phyloP scores from a whole-genome alignment of 2,113 vertebrate genomes.

The Recurvirostra avosetta region DNA sequence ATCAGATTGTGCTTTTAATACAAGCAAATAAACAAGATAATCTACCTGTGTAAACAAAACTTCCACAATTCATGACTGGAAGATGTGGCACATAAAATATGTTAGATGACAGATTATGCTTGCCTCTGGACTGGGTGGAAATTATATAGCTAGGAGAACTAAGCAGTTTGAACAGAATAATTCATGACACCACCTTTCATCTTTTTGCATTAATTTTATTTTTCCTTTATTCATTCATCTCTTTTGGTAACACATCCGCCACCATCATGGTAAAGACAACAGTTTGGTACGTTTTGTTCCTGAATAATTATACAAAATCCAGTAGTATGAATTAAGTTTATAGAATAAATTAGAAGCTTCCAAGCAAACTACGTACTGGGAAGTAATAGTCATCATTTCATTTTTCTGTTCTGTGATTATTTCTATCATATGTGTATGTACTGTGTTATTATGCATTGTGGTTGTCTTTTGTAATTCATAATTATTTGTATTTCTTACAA shows the following conservation, averaged over 20 bases:
- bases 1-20: neutral
- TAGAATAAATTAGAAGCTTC: conserved; percentile 32
- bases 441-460: conserved; percentile 47
- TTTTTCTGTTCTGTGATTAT: conserved; percentile 45
- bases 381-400: conserved; percentile 27
- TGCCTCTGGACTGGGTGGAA: neutral
- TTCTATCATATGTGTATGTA: conserved; percentile 50
- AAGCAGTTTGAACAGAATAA: neutral
- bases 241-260: neutral
- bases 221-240: neutral
- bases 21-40: neutral
- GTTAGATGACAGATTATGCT: neutral
- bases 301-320: neutral
- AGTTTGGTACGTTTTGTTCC: neutral
- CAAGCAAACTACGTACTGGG: neutral
- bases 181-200: neutral
- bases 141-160: neutral
- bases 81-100: neutral
- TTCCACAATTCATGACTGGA: neutral
- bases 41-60: neutral
- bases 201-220: conserved; percentile 16
- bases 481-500: conserved; percentile 62
- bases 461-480: conserved; percentile 64
- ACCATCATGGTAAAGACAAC: neutral
- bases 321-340: conserved; percentile 20